Percentiles rank a stretch among this genome's conserved stretches.
These are phyloP conservation scores for Drosophila asahinai DNA, from an alignment of 1,140 invertebrate species.

Conservation along the genomic window DNA sequence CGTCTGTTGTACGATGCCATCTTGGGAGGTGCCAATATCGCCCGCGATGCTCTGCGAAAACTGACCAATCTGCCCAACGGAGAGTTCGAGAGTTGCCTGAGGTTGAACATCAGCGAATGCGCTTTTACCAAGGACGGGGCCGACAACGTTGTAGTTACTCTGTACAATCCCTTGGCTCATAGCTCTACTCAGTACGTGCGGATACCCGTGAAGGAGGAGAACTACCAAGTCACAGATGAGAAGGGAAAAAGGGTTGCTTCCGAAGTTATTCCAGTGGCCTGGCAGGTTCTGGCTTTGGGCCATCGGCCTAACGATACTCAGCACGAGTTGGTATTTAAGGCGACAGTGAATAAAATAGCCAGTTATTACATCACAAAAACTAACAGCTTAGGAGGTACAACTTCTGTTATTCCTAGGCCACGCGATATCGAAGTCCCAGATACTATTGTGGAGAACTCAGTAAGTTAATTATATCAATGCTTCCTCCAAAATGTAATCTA, in stretches of 20 bases:
- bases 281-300: constrained; percentile 87
- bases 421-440: constrained; percentile 16
- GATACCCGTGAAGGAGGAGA: constrained; percentile 88
- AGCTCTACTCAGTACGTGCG: constrained; percentile 88
- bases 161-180: constrained; percentile 93
- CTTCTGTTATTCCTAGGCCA: background rate
- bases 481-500: too few species aligned
- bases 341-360: constrained; percentile 75
- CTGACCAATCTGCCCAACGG: constrained; percentile 85
- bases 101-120: constrained; percentile 89
- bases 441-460: constrained; percentile 56
- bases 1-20: constrained; percentile 65
- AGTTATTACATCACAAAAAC: constrained; percentile 11
- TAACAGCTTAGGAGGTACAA: background rate
- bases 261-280: constrained; percentile 89
- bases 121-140: constrained; percentile 78
- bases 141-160: constrained; percentile 88
- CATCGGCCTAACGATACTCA: constrained; percentile 87
- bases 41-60: constrained; percentile 62
- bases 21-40: constrained; percentile 37
- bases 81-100: constrained; percentile 87
- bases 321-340: constrained; percentile 89
- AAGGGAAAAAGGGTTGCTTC: constrained; percentile 66
- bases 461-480: constrained; percentile 9
- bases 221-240: constrained; percentile 88